Base-by-base conservation (phyloP, 2,888 invertebrate genomes). In the Habroteleia sp. region DNA sequence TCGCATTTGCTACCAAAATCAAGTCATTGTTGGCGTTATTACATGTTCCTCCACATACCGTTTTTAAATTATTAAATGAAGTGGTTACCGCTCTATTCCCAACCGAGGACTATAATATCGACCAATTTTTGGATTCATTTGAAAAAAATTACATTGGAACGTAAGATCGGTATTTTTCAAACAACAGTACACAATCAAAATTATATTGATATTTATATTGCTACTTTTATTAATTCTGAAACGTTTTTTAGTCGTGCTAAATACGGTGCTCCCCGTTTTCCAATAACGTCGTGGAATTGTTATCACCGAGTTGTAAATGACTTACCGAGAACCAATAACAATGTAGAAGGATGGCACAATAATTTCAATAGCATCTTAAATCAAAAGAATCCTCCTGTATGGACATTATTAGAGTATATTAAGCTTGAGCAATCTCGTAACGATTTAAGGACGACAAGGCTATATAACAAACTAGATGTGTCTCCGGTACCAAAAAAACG, bases 1-100 rank as follows among this genome's bases (percentile, higher is more conserved):
- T 62, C 1, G 0, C 25, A 1, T 62, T 62, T 29, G 46, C 62
- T 10, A 62, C 48, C 6, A 37, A 62, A 48, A 48, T 62, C 1
- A 48, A 62, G 29, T 25, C 10, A 0, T 13, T 62, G 8, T 3
- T 48, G 0, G 7, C 48, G 7, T 29, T 62, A 14, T 16, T 48
- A 1, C 29, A 48, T 48, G 48, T 62, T 29, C 62, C 62, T 7
- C 3, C 13, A 6, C 3, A 27, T 35, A 20, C 16, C 29, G 62
- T 62, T 39, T n/a, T n/a, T n/a, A n/a, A n/a, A n/a, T n/a, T n/a
- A n/a, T n/a, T n/a, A n/a, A n/a, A n/a, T n/a, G n/a, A n/a, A n/a
- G n/a, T n/a, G n/a, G n/a, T n/a, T n/a, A n/a, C n/a, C n/a, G n/a
- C n/a, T 7, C 3, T 62, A 6, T 62, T 62, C 10, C 20, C 20